Base-by-base conservation (phyloP, 2,888 invertebrate species). In the Pseudococcus longispinus region DNA sequence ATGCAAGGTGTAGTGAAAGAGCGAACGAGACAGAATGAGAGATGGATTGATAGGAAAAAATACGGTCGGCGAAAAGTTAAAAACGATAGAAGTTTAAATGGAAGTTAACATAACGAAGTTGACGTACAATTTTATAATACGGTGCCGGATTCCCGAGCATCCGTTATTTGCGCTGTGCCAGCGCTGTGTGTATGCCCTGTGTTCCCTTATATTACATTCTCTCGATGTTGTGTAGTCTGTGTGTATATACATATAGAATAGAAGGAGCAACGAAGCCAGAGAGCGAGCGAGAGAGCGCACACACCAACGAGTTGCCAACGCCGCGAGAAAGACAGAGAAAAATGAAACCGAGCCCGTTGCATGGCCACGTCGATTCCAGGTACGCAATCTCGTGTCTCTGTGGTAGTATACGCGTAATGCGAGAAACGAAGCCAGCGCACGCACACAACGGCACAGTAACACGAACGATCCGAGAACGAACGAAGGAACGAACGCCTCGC, bases 91-190 rank as follows among this genome's bases (percentile, higher is more conserved):
- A 86, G 86, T 86, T 86, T 86, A 86, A 86, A 86, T 86, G 86
- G 86, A 86, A 86, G 86, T 86, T 86, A 86, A 86, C 86, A 86
- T 86, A 77, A 86, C 86, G 86, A 65, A 74, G 86, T 77, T 80
- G 86, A 86, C 80, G 80, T 86, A 80, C 46, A 32, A 70, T 80
- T 77, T 86, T 80, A 74, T 80, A 86, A 29, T 44, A 86, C 29
- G 77, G 46, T 74, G 85, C 87, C 86, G 87, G 87, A 89, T 90
- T 90, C 90, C 90, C 90, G 91, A 91, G 91, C 91, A 91, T 91
- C 91, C 90, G 90, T 90, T 91, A 91, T 91, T 91, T 91, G 91
- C 90, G 90, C 90, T 90, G 90, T 90, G 90, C 90, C 90, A 77
- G 46, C 83, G 83, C 46, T 83, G 51, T 51, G 51, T 51, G 51